phyloP scores from a whole-genome alignment of 2,797 vertebrate species.

The Mallotus villosus region DNA sequence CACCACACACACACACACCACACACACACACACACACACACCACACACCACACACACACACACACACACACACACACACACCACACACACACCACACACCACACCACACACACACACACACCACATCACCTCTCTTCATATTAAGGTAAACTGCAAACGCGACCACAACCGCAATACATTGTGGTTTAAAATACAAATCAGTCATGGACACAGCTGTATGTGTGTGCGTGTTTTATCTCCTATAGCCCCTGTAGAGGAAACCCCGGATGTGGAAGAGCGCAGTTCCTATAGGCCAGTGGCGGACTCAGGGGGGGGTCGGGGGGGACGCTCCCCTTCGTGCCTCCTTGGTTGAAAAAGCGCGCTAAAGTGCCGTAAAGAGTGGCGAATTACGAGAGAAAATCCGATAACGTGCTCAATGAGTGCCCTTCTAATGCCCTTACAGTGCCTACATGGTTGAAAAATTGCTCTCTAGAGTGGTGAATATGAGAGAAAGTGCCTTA shows the following conservation, averaged over 20 bases:
- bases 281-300: neutral
- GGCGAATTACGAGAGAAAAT: no score
- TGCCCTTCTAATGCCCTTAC: no score
- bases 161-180: neutral
- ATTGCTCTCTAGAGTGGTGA: no score
- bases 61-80: neutral
- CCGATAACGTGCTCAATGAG: no score
- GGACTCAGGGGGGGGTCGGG: no score
- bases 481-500: no score
- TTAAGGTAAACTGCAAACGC: constrained; percentile 10
- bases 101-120: neutral
- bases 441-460: no score
- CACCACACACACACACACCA: neutral
- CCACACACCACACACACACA: neutral
- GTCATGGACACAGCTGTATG: constrained; percentile 10
- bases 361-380: no score
- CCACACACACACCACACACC: neutral
- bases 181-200: constrained; percentile 14
- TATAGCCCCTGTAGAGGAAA: neutral
- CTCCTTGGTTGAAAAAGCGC: no score
- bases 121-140: neutral
- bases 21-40: neutral
- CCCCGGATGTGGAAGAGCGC: no score
- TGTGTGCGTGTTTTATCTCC: neutral
- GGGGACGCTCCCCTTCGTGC: no score